phyloP scores from a whole-genome alignment of 2,113 vertebrate species.

The Erythrocercus mccallii region DNA sequence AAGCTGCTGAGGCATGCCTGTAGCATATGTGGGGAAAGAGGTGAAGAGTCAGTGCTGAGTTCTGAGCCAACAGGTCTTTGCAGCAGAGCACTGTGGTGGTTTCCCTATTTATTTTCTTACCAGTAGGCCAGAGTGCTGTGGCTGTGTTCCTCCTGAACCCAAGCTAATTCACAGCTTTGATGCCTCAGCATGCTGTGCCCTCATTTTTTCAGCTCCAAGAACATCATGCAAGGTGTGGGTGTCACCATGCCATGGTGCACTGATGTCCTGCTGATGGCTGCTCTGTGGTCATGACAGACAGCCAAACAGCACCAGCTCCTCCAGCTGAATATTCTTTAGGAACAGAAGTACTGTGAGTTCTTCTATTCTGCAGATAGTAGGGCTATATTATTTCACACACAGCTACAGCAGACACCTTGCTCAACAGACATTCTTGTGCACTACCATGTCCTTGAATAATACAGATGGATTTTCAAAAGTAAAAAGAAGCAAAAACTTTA shows the following conservation, averaged over 20 bases:
- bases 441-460: fast-evolving
- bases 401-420: background rate
- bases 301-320: background rate
- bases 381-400: background rate
- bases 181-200: background rate
- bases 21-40: background rate
- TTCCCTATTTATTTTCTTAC: background rate
- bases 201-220: background rate
- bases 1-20: background rate
- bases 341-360: background rate
- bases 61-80: background rate
- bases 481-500: background rate
- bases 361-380: background rate
- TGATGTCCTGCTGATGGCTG: background rate
- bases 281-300: fast-evolving
- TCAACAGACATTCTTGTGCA: background rate
- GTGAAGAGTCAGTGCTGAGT: background rate
- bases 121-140: background rate
- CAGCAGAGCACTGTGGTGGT: background rate
- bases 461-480: background rate
- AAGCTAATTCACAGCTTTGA: background rate
- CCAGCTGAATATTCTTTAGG: background rate
- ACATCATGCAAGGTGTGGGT: background rate
- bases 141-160: background rate
- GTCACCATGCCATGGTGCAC: background rate